Conservation (phyloP, 1,140 invertebrate species). For the Linepithema humile region DNA sequence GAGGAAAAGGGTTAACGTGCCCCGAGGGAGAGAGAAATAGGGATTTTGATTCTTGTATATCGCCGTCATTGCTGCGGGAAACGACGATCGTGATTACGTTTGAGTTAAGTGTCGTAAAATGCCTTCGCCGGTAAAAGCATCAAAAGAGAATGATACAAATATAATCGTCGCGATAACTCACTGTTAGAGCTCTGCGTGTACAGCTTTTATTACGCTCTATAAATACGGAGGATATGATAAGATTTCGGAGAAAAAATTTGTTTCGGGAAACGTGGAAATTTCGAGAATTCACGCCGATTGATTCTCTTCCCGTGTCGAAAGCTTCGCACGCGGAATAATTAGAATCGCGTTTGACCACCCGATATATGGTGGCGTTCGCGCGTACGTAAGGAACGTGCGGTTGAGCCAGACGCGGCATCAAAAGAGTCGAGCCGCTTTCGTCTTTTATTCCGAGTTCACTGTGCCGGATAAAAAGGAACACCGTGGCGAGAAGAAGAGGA, state of each 20-base stretch:
- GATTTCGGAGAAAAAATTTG: too few relatives aligned
- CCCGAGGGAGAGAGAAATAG: slow-evolving; percentile 5
- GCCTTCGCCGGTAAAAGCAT: background rate
- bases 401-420: slow-evolving; percentile 60
- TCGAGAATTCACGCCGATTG: background rate
- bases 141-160: background rate
- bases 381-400: slow-evolving; percentile 56
- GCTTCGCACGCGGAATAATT: too few relatives aligned
- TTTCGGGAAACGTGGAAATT: too few relatives aligned
- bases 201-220: background rate
- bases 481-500: slow-evolving; percentile 44
- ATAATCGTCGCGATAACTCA: background rate
- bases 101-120: background rate
- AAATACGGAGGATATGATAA: too few relatives aligned
- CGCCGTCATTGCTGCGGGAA: slow-evolving; percentile 20
- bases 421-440: slow-evolving; percentile 65
- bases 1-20: slow-evolving; percentile 33
- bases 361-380: slow-evolving; percentile 28
- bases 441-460: slow-evolving; percentile 65
- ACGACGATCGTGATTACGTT: background rate
- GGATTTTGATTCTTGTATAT: slow-evolving; percentile 34
- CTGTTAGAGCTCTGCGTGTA: background rate
- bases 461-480: slow-evolving; percentile 63
- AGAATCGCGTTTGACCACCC: slow-evolving; percentile 29
- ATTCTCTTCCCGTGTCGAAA: too few relatives aligned